A percentile compares a stretch with the other conserved stretches of the same genome.
Conservation (phyloP, 2,113 vertebrate species). For the Parus major region DNA sequence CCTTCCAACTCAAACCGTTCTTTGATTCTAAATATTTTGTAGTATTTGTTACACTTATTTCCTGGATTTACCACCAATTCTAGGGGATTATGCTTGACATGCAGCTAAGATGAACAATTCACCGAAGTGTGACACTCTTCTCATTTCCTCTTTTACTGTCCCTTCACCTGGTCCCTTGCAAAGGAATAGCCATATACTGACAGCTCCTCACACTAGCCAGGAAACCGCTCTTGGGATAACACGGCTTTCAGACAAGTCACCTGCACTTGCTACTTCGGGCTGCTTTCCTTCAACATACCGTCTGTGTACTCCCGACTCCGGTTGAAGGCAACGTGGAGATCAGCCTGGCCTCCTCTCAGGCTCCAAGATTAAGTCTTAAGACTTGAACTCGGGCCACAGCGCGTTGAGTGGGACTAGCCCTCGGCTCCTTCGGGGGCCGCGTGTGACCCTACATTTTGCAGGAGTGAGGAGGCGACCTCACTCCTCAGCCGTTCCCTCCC, state of each 20-base stretch:
- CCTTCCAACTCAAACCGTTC: neutral
- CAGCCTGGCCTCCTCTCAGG: neutral
- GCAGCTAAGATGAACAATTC: neutral
- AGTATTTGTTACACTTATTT: accelerated
- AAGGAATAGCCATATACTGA: neutral
- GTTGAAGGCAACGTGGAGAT: neutral
- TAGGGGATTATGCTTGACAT: accelerated
- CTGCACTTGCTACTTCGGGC: neutral
- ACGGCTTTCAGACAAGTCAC: neutral
- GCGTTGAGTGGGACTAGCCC: accelerated
- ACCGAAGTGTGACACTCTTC: too few relatives aligned
- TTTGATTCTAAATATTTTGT: neutral
- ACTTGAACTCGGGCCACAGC: too few relatives aligned
- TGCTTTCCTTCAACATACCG: neutral
- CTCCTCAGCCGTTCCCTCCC: neutral
- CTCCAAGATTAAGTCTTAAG: too few relatives aligned
- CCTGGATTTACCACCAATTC: neutral
- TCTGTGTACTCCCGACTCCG: neutral
- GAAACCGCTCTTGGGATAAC: too few relatives aligned
- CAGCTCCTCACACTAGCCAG: neutral
- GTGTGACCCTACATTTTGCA: neutral
- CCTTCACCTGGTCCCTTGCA: neutral
- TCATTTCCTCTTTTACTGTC: neutral
- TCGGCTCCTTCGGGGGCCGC: neutral
- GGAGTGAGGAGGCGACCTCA: accelerated